Evolutionary conservation across 2,888 invertebrate species (phyloP).

Genomic region (Bursaphelenchus okinawaensis): DNA sequence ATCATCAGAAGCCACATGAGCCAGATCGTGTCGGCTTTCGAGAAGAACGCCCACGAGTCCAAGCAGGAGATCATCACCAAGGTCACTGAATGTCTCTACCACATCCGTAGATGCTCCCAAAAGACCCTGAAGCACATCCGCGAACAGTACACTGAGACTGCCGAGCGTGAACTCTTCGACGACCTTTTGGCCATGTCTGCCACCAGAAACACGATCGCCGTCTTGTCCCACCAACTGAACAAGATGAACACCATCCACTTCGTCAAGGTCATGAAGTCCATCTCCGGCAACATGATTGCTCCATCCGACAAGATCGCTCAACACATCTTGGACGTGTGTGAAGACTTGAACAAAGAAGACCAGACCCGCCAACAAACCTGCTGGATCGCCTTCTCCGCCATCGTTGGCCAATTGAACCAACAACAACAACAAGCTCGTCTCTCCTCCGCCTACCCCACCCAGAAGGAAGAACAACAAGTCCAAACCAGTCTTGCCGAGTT

Average conservation of each 20-base stretch:
- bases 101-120: slow-evolving; percentile 29
- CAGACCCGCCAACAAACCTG: background rate
- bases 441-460: background rate
- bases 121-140: slow-evolving; percentile 31
- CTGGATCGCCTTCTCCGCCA: background rate
- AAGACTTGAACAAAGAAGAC: background rate
- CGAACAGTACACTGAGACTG: slow-evolving; percentile 8
- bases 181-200: slow-evolving; percentile 31
- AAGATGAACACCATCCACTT: slow-evolving; percentile 8
- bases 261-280: slow-evolving; percentile 6
- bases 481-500: background rate
- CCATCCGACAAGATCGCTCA: slow-evolving; percentile 3
- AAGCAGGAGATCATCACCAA: background rate
- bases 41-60: background rate
- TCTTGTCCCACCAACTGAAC: slow-evolving; percentile 34
- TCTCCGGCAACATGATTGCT: slow-evolving; percentile 15
- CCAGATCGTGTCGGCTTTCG: background rate
- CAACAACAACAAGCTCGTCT: background rate
- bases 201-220: slow-evolving; percentile 28
- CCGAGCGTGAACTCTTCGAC: slow-evolving; percentile 5
- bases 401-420: background rate
- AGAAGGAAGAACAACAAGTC: background rate
- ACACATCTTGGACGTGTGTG: background rate
- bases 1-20: background rate
- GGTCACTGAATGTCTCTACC: background rate